These are phyloP conservation scores for Cremastinae sp. DNA, from an alignment of 2,888 invertebrate genomes.

Conservation along the genomic window DNA sequence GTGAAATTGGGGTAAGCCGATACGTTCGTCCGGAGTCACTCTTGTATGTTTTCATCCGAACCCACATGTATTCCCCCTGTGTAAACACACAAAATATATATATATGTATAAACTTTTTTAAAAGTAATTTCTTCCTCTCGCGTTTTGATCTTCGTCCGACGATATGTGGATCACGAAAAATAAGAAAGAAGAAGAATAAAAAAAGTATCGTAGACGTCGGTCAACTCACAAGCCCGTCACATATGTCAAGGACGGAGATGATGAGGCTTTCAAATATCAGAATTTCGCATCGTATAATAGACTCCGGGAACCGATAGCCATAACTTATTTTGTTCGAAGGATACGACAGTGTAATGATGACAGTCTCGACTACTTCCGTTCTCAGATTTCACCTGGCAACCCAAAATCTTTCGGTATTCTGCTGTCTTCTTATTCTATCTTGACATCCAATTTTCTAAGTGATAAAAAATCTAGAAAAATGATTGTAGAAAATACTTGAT, in stretches of 20 bases:
- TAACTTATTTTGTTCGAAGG: conserved; percentile 45
- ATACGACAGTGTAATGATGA: conserved; percentile 51
- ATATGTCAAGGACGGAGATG: conserved; percentile 56
- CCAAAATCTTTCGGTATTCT: conserved; percentile 18
- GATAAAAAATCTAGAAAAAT: too few relatives aligned
- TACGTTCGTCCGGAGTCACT: conserved; percentile 67
- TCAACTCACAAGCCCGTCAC: conserved; percentile 62
- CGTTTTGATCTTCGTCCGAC: conserved; percentile 37
- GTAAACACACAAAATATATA: neutral
- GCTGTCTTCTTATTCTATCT: too few relatives aligned
- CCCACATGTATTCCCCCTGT: conserved; percentile 42
- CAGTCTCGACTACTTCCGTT: conserved; percentile 62
- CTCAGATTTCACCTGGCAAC: conserved; percentile 69
- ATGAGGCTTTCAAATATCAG: conserved; percentile 24
- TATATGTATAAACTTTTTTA: neutral
- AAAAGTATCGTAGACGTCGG: too few relatives aligned
- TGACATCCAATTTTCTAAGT: too few relatives aligned
- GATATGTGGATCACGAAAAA: conserved; percentile 12
- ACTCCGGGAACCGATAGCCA: conserved; percentile 11
- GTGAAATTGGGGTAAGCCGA: conserved; percentile 80
- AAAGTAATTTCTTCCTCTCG: conserved; percentile 5
- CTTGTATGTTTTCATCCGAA: conserved; percentile 29
- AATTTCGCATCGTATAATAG: conserved; percentile 4
- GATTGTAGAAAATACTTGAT: too few relatives aligned
- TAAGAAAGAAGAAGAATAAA: too few relatives aligned